Evolutionary conservation across 2,797 vertebrate species (phyloP).

Genomic region (Sebastes flavidus): DNA sequence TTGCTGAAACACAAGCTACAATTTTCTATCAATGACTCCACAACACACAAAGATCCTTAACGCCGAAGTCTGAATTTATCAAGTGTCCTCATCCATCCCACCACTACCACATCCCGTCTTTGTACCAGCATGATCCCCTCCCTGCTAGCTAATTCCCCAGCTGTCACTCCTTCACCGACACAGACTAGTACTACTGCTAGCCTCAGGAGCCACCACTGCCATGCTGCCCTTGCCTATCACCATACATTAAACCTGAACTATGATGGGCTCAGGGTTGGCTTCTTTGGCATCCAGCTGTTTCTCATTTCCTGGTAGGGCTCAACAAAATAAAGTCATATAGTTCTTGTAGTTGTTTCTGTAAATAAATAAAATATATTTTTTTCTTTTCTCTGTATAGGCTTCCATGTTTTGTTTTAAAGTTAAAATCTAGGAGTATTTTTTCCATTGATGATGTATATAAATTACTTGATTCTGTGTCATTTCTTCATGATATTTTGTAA

Average conservation of each 20-base stretch:
- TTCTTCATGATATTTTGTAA: no score
- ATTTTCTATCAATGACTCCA: conserved; percentile 2
- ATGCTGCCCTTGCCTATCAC: not conserved
- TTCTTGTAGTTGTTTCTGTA: no score
- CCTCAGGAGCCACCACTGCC: not conserved
- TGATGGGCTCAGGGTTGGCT: not conserved
- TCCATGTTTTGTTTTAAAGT: no score
- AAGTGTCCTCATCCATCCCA: not conserved
- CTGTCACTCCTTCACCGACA: conserved; percentile 47
- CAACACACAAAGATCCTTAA: not conserved
- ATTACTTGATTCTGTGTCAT: no score
- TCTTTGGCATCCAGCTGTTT: not conserved
- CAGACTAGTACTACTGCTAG: conserved; percentile 12
- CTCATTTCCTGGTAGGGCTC: not conserved
- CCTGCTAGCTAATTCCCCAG: conserved; percentile 52
- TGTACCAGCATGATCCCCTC: conserved; percentile 31
- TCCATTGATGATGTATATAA: no score
- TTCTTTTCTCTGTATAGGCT: no score
- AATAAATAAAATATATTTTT: no score
- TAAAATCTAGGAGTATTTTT: no score
- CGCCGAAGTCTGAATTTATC: conserved; percentile 8
- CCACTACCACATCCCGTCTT: conserved; percentile 1
- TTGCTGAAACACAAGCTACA: not conserved
- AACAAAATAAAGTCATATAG: not conserved
- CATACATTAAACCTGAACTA: conserved; percentile 1